These are phyloP conservation scores for Brachyistius frenatus DNA, from an alignment of 2,113 vertebrate genomes.

Conservation along the genomic window DNA sequence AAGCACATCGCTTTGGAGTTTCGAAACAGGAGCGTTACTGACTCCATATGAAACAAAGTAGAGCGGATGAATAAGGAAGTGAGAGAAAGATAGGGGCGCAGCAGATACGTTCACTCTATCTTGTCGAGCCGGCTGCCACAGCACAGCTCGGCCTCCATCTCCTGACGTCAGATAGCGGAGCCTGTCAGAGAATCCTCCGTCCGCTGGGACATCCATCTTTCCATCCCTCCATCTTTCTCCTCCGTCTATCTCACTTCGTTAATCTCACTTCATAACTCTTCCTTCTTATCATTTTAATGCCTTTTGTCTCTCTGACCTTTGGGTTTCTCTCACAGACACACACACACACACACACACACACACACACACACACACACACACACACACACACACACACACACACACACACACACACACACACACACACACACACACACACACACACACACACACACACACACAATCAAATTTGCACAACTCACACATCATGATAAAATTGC, in stretches of 20 bases:
- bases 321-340: background rate
- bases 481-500: no score
- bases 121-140: constrained; percentile 21
- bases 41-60: background rate
- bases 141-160: constrained; percentile 23
- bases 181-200: constrained; percentile 35
- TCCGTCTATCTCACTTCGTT: constrained; percentile 9
- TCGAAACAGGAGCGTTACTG: background rate
- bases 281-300: background rate
- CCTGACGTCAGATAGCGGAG: constrained; percentile 51
- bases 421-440: no score
- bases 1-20: background rate
- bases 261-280: constrained; percentile 5
- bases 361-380: no score
- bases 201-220: constrained; percentile 18
- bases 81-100: background rate
- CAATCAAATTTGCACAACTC: no score
- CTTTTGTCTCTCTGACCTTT: background rate
- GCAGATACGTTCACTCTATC: constrained; percentile 26
- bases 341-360: no score
- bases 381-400: no score
- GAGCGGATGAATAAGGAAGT: background rate
- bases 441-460: no score
- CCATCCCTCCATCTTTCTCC: constrained; percentile 2
- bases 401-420: no score